Percentiles rank a stretch among this genome's conserved stretches.
These are phyloP conservation scores for Podarcis muralis DNA, from an alignment of 2,113 vertebrate species.

Conservation along the genomic window DNA sequence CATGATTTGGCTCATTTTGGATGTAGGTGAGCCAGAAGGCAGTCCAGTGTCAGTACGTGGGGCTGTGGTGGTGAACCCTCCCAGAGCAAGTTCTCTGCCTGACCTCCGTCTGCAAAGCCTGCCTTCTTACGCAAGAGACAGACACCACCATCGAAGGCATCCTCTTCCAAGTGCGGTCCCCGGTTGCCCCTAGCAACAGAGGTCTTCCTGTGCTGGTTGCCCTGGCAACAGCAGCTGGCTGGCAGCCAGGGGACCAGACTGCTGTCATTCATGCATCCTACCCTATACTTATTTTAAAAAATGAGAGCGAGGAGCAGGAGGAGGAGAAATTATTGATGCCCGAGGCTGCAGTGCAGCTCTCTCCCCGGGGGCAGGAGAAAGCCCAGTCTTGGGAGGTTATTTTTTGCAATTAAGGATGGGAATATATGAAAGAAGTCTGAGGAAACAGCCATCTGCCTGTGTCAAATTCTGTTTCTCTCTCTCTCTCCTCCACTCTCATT, in stretches of 20 bases:
- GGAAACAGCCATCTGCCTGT: too few species aligned
- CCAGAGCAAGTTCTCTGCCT: neutral
- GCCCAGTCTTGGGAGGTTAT: too few species aligned
- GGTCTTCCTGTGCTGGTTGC: neutral
- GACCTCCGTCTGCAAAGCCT: neutral
- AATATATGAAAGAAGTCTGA: neutral
- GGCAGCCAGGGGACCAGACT: neutral
- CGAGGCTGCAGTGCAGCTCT: neutral
- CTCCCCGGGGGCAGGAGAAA: neutral
- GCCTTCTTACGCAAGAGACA: neutral
- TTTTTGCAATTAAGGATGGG: neutral
- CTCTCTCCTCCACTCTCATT: neutral
- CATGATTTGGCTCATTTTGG: too few species aligned
- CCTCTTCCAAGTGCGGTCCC: neutral
- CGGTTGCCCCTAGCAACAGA: conserved; percentile 13
- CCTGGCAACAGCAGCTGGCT: neutral
- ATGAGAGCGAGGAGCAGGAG: neutral
- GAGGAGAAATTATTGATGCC: neutral
- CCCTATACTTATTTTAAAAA: neutral
- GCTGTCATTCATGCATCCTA: neutral
- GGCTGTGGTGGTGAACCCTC: neutral
- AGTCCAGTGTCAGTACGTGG: neutral
- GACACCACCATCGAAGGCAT: neutral
- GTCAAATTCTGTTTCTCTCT: neutral
- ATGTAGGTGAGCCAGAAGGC: too few species aligned